Evolutionary conservation across 2,888 invertebrate genomes (phyloP).

Genomic region (Orthosia cruda): DNA sequence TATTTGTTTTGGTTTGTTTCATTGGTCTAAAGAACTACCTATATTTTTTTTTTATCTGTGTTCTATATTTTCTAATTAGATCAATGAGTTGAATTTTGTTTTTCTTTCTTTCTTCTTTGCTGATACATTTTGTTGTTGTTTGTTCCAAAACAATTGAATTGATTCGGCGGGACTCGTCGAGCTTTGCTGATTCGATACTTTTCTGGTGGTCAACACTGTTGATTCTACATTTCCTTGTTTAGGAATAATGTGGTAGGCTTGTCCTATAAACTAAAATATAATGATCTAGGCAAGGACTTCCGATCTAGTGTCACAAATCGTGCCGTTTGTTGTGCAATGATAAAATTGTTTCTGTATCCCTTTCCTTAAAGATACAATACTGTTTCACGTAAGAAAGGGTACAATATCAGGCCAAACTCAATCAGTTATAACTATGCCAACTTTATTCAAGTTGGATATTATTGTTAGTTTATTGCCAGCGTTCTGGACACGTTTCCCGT

Average conservation of each 20-base stretch:
- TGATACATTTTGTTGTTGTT: neutral
- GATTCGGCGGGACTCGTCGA: neutral
- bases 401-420: conserved; percentile 2
- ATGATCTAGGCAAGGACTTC: too few species aligned
- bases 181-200: neutral
- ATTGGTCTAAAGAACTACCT: neutral
- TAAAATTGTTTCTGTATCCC: neutral
- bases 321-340: neutral
- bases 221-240: neutral
- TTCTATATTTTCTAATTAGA: neutral
- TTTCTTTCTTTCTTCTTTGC: neutral
- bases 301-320: neutral
- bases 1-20: neutral
- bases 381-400: neutral
- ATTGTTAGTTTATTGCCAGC: too few species aligned
- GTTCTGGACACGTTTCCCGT: too few species aligned
- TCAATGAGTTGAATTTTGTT: neutral
- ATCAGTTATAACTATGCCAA: conserved; percentile 16
- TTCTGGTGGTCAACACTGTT: neutral
- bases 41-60: neutral
- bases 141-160: neutral
- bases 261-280: too few species aligned
- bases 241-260: neutral
- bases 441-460: conserved; percentile 19
- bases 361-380: neutral